Percentiles rank a stretch among this genome's conserved stretches.
These are phyloP conservation scores for Ypsolopha scabrella DNA, from an alignment of 2,888 invertebrate genomes.

Conservation along the genomic window DNA sequence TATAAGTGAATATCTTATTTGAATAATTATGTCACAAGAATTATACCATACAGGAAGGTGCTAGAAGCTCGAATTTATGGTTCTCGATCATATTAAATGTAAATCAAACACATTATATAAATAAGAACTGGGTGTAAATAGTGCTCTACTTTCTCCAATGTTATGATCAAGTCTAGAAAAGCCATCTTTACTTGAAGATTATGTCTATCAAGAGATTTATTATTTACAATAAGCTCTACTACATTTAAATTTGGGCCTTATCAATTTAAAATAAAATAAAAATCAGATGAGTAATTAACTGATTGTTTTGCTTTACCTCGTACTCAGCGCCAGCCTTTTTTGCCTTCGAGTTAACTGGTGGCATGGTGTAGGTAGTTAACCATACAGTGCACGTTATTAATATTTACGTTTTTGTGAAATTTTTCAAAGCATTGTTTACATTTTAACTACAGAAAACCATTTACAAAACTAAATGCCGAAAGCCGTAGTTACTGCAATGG, in stretches of 20 bases:
- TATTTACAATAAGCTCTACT: background rate
- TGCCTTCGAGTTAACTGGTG: constrained; percentile 58
- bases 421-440: constrained; percentile 13
- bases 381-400: background rate
- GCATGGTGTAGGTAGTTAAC: constrained; percentile 26
- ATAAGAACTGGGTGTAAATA: background rate
- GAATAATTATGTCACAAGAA: constrained; percentile 5
- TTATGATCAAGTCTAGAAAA: background rate
- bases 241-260: background rate
- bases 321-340: constrained; percentile 61
- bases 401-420: background rate
- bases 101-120: background rate
- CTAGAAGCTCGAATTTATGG: too few species aligned
- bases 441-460: constrained; percentile 13
- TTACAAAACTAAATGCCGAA: constrained; percentile 1
- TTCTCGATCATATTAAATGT: constrained; percentile 1
- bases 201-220: too few species aligned
- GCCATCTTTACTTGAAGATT: background rate
- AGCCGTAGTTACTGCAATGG: too few species aligned
- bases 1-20: background rate
- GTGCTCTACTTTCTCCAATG: constrained; percentile 8
- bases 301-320: constrained; percentile 33
- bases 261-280: background rate
- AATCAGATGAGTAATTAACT: constrained; percentile 4
- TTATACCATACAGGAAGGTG: background rate